phyloP scores from a whole-genome alignment of 2,888 invertebrate species.

The Synanthedon vespiformis region DNA sequence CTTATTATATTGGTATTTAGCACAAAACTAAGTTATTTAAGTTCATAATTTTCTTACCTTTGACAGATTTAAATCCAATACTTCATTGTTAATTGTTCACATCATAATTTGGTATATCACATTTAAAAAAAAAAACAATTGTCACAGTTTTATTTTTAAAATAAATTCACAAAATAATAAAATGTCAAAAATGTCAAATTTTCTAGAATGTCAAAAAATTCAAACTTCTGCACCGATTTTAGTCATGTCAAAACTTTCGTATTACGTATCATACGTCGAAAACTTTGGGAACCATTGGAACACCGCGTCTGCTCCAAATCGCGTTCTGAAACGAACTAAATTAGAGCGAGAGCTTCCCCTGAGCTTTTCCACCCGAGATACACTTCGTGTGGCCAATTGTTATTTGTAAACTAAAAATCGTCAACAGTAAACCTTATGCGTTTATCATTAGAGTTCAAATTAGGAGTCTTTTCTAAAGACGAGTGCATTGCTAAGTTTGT shows the following conservation, averaged over 20 bases:
- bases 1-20: too few species aligned
- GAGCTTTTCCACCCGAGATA: slow-evolving; percentile 7
- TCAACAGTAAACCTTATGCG: background rate
- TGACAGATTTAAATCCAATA: too few species aligned
- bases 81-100: too few species aligned
- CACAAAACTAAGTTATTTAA: too few species aligned
- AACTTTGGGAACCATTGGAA: slow-evolving; percentile 2
- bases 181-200: too few species aligned
- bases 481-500: background rate
- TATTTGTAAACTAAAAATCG: background rate
- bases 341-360: slow-evolving; percentile 2
- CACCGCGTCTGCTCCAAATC: slow-evolving; percentile 6
- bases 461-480: background rate
- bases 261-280: slow-evolving; percentile 6
- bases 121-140: too few species aligned
- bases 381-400: background rate
- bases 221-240: too few species aligned
- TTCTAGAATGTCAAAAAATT: too few species aligned
- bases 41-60: too few species aligned
- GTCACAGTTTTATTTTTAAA: too few species aligned
- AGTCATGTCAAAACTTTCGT: background rate
- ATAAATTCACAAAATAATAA: too few species aligned
- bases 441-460: background rate
- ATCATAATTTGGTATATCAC: too few species aligned
- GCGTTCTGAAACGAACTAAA: slow-evolving; percentile 14